Base-by-base conservation (phyloP, 1,140 invertebrate species). In the Lerema accius region DNA sequence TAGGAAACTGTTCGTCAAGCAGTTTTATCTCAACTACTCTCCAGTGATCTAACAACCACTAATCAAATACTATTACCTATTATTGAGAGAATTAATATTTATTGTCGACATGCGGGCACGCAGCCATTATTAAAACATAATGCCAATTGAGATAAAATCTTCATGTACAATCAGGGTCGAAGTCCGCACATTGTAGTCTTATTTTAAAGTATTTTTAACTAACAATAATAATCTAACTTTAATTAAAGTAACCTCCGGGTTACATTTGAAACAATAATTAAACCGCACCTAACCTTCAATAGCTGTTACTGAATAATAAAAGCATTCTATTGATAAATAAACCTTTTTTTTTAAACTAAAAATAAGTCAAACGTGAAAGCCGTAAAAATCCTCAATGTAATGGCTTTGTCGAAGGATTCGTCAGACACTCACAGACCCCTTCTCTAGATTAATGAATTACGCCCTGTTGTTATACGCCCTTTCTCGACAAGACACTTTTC, bases 361-460 rank as follows among this genome's bases (percentile, higher is more conserved):
- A 32, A 9, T 3, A 9, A 32, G 28, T 32, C 28, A 32, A 32
- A 32, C 28, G 3, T 32, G 28, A 32, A 32, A 32, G 9, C 3
- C 28, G 9, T 32, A 32, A 16, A 48, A 0, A 28, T n/a, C 19
- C 13, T 4, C 28, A 32, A 9, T 7, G 11, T 3, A 4, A 1
- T 14, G 26, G 23, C 13, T 1, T 5, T 13, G 11, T 14, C 26
- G 45, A 17, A 32, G 1, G 28, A 32, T 9, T 4, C 16, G 19
- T 48, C 45, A 26, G 16, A 16, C 17, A 26, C 19, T 23, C 45
- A 14, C 23, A 28, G 45, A 26, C n/a, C 43, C 43, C 19, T 26
- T 26, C 45, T 19, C 45, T 48, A 28, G 45, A 26, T 48, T 48
- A 48, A 48, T 26, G 45, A 48, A 48, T 28, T 48, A 48, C 45